A percentile compares a stretch with the other conserved stretches of the same genome.
phyloP scores from a whole-genome alignment of 2,113 vertebrate genomes.

The Callospermophilus lateralis region DNA sequence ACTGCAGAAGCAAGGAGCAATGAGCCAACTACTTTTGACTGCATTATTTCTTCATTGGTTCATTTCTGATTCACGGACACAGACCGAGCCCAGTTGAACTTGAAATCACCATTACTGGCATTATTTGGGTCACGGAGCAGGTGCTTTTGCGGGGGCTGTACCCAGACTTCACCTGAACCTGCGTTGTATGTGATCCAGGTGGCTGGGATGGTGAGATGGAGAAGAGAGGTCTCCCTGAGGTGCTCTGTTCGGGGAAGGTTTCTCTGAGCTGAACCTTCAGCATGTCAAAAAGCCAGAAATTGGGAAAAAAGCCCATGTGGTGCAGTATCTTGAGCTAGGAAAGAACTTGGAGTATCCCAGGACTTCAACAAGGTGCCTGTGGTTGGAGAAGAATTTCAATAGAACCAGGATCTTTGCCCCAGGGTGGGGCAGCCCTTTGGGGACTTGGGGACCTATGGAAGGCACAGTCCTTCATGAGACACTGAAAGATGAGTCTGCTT shows the following conservation, averaged over 20 bases:
- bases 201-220: neutral
- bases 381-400: neutral
- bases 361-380: too few species aligned
- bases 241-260: neutral
- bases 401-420: too few species aligned
- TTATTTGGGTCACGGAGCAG: neutral
- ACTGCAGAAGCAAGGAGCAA: neutral
- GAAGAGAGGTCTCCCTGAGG: neutral
- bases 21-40: neutral
- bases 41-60: neutral
- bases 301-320: neutral
- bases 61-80: neutral
- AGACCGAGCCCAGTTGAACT: neutral
- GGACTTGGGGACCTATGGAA: too few species aligned
- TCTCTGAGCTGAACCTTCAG: neutral
- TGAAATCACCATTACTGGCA: rapidly evolving
- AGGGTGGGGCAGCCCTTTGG: too few species aligned
- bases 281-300: neutral
- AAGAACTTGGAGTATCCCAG: neutral
- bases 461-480: neutral
- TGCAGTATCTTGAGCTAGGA: neutral
- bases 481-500: neutral
- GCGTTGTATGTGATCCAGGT: neutral
- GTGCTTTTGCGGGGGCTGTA: neutral
- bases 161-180: neutral